A percentile compares a stretch with the other conserved stretches of the same genome.
Conservation (phyloP, 2,113 vertebrate species). For the Chionis minor region DNA sequence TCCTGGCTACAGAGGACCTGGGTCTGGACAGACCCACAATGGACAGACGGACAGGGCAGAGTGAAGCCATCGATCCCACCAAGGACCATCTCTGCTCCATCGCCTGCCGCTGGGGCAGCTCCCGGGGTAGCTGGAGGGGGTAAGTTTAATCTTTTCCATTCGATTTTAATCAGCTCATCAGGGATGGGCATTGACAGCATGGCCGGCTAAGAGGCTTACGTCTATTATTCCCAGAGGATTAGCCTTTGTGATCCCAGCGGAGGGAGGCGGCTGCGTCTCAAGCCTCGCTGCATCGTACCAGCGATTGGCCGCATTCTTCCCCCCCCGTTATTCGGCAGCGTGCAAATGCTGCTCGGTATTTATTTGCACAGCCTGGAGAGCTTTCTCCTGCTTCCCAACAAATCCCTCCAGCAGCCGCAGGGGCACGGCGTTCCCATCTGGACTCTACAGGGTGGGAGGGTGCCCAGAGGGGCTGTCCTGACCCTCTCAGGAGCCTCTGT, state of each 20-base stretch:
- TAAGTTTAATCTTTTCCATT: neutral
- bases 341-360: neutral
- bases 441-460: neutral
- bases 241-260: neutral
- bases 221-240: neutral
- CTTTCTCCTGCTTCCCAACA: neutral
- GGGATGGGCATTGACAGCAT: fast-evolving
- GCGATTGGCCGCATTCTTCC: fast-evolving
- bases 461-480: neutral
- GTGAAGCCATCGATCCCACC: neutral
- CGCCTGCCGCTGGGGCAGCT: fast-evolving
- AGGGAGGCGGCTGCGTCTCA: fast-evolving
- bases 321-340: fast-evolving
- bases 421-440: neutral
- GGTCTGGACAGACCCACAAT: fast-evolving
- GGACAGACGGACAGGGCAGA: fast-evolving
- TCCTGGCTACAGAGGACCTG: neutral
- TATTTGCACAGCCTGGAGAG: neutral
- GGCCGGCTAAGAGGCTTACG: neutral
- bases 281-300: fast-evolving
- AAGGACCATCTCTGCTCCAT: neutral
- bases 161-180: neutral
- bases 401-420: neutral
- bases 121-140: neutral
- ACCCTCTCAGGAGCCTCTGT: neutral